Base-by-base conservation (phyloP, 1,140 invertebrate species). In the Sycobia sp. region DNA sequence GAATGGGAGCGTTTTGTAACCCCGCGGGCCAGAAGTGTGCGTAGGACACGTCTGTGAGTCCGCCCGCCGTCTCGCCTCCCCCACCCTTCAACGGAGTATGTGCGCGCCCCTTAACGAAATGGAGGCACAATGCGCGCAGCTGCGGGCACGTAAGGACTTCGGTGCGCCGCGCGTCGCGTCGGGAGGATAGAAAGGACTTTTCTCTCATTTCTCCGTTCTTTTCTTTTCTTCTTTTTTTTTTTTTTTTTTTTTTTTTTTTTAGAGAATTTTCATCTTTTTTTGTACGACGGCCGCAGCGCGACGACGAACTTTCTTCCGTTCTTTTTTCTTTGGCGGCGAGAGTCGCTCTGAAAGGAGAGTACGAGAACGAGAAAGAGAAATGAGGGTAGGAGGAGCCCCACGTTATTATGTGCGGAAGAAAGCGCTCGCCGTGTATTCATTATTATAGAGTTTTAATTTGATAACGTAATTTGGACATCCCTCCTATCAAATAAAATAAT, bases 381-480 rank as follows among this genome's bases (percentile, higher is more conserved):
- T 8, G 18, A 25, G 10, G 4, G 44, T 25, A 27, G 7, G 11
- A 46, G 44, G 9, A 27, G 18, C 18, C 7, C 20, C n/a, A n/a
- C n/a, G n/a, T n/a, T n/a, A n/a, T n/a, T n/a, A n/a, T n/a, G n/a
- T n/a, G 23, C 25, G 44, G 13, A 22, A 56, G 34, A 23, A 62
- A 47, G 16, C 9, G 9, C 3, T 23, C 1, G 53, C 36, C 13
- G 20, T 16, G 18, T 20, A 27, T 54, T 62, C 50, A 54, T 54
- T 54, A 62, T 54, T 46, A n/a, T n/a, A 29, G 50, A 54, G 9
- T 38, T 54, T 54, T 29, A 62, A 62, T 62, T 62, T 38, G 43
- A 53, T 62, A 46, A 54, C 20, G 32, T 46, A 46, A 62, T 47
- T 44, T 43, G 18, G 34, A 16, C 11, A 23, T 61, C 43, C 4